Conservation (phyloP, 1,140 invertebrate species). For the Augochlora pura region DNA sequence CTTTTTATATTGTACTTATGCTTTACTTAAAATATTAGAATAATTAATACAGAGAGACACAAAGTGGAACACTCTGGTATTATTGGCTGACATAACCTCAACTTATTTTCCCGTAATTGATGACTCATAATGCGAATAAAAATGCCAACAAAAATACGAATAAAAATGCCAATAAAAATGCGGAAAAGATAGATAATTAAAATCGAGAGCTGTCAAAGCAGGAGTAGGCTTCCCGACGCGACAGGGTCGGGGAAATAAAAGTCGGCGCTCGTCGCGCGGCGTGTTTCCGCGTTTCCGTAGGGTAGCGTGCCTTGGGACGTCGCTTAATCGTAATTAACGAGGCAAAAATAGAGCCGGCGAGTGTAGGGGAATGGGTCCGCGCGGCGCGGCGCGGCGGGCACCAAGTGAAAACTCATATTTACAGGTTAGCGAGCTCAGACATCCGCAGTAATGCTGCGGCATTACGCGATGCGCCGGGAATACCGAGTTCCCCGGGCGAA, state of each 20-base stretch:
- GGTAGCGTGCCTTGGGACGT: constrained; percentile 53
- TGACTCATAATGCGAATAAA: too few relatives aligned
- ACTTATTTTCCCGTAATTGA: too few relatives aligned
- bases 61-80: too few relatives aligned
- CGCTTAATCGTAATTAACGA: constrained; percentile 67
- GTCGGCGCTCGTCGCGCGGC: not conserved
- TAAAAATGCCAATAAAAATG: too few relatives aligned
- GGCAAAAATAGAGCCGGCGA: constrained; percentile 55
- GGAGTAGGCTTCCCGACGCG: not conserved
- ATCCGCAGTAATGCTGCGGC: constrained; percentile 62
- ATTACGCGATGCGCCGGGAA: constrained; percentile 61
- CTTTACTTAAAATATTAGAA: too few relatives aligned
- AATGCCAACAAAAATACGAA: too few relatives aligned
- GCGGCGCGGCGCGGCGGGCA: constrained; percentile 17
- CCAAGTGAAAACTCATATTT: constrained; percentile 69
- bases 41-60: too few relatives aligned
- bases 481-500: constrained; percentile 46
- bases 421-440: constrained; percentile 67
- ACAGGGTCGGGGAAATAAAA: constrained; percentile 8
- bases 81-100: too few relatives aligned
- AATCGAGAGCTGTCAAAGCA: too few relatives aligned
- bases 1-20: too few relatives aligned
- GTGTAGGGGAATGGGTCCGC: constrained; percentile 5
- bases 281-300: too few relatives aligned
- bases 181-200: too few relatives aligned